Evolutionary conservation across 1,140 invertebrate genomes (phyloP).

Genomic region (Eriosoma lanigerum): DNA sequence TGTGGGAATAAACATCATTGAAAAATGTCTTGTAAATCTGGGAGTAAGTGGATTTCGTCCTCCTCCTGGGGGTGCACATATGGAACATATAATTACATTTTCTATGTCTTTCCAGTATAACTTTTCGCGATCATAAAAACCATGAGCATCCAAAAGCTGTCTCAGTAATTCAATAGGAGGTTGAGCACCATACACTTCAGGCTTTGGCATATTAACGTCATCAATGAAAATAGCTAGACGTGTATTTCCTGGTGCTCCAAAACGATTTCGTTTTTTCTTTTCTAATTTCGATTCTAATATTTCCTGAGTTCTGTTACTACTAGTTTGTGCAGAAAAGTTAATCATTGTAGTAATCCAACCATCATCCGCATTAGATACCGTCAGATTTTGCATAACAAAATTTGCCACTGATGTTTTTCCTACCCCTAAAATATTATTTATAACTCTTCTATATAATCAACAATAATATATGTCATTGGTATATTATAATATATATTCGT

Average conservation of each 20-base stretch:
- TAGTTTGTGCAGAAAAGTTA: constrained; percentile 88
- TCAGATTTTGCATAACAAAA: constrained; percentile 69
- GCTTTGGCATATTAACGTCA: constrained; percentile 87
- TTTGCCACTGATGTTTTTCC: constrained; percentile 84
- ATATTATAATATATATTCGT: background rate
- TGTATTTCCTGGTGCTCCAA: constrained; percentile 83
- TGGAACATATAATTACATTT: constrained; percentile 76
- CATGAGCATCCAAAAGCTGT: constrained; percentile 79
- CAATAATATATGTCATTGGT: too few relatives aligned
- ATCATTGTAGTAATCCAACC: constrained; percentile 72
- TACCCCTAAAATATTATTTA: constrained; percentile 64
- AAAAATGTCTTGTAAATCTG: constrained; percentile 83
- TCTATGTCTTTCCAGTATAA: constrained; percentile 82
- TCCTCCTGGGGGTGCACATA: constrained; percentile 86
- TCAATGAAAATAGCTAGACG: constrained; percentile 85
- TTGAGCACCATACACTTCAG: constrained; percentile 83
- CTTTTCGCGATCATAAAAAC: constrained; percentile 82
- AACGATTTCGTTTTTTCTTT: constrained; percentile 74
- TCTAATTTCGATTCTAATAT: constrained; percentile 80
- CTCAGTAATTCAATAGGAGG: constrained; percentile 86
- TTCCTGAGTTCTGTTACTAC: constrained; percentile 76
- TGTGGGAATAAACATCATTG: constrained; percentile 72
- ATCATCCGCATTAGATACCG: constrained; percentile 60
- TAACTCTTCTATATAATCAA: background rate
- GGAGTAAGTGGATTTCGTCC: constrained; percentile 81